Conservation (phyloP, 2,888 invertebrate species). For the Leucophenga maculata region DNA sequence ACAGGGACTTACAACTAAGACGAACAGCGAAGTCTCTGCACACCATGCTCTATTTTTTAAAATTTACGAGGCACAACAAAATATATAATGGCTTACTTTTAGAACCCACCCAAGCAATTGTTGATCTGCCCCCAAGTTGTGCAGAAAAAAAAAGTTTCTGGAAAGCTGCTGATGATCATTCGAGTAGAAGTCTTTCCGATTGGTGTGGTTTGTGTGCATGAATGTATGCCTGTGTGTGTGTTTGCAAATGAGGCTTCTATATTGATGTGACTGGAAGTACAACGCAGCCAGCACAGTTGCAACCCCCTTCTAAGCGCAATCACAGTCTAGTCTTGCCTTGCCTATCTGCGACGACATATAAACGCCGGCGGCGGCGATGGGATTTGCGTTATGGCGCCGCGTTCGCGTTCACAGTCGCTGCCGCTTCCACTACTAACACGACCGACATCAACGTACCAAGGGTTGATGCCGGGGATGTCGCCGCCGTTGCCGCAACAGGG, state of each 20-base stretch:
- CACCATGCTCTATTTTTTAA: no score
- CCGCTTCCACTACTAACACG: conserved; percentile 41
- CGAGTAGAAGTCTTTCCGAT: no score
- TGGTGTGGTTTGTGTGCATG: conserved; percentile 21
- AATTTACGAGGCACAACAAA: no score
- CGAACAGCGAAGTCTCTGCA: no score
- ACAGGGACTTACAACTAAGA: no score
- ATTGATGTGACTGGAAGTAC: not conserved
- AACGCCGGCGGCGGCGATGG: conserved; percentile 48
- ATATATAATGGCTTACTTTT: no score
- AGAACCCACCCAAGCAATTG: no score
- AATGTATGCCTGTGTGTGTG: conserved; percentile 25
- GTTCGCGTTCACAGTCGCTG: conserved; percentile 34
- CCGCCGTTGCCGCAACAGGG: conserved; percentile 46
- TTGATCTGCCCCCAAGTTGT: no score
- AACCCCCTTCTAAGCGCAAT: conserved; percentile 57
- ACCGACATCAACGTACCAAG: conserved; percentile 67
- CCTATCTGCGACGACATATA: not conserved
- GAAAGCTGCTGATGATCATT: no score
- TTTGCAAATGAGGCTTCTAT: conserved; percentile 24
- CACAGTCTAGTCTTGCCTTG: conserved; percentile 7
- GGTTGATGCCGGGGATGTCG: conserved; percentile 65
- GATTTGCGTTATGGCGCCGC: conserved; percentile 68
- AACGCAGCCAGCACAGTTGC: conserved; percentile 41
- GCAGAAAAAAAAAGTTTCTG: no score